phyloP scores from a whole-genome alignment of 2,888 invertebrate species.

The Ryuthela nishihirai region DNA sequence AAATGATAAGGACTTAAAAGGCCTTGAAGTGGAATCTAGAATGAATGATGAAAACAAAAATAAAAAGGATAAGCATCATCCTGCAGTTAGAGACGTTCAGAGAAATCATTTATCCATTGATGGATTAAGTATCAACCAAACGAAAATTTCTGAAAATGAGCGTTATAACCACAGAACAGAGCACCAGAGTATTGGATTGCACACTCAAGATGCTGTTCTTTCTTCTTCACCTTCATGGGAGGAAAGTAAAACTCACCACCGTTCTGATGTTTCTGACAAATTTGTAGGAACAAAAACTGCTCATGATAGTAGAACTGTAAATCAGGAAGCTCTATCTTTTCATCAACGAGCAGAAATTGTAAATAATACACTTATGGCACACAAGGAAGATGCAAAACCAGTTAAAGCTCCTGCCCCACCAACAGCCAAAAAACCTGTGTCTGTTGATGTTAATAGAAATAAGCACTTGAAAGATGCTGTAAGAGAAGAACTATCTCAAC shows the following conservation, averaged over 20 bases:
- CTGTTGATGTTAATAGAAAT: conserved; percentile 1
- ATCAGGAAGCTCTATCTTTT: conserved; percentile 33
- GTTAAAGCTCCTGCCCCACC: conserved; percentile 33
- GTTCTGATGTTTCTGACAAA: too few relatives aligned
- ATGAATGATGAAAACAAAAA: conserved; percentile 11
- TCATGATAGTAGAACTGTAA: conserved; percentile 2
- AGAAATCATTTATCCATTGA: conserved; percentile 25
- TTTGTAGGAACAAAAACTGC: not conserved
- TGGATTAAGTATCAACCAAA: not conserved
- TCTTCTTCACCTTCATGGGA: too few relatives aligned
- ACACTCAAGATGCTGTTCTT: too few relatives aligned
- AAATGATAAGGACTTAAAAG: conserved; percentile 25
- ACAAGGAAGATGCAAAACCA: conserved; percentile 20
- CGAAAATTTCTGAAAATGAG: conserved; percentile 9
- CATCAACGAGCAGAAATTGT: conserved; percentile 34
- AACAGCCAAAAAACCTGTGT: conserved; percentile 28
- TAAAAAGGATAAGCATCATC: conserved; percentile 16
- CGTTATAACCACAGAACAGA: too few relatives aligned
- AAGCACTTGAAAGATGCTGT: not conserved
- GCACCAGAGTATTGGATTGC: too few relatives aligned
- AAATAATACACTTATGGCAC: conserved; percentile 29
- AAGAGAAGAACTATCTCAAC: too few relatives aligned
- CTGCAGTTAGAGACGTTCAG: conserved; percentile 24
- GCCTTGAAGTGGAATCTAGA: conserved; percentile 18
- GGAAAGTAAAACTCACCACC: too few relatives aligned